Conservation (phyloP, 2,888 invertebrate genomes). For the Alloscopus bannaensis region DNA sequence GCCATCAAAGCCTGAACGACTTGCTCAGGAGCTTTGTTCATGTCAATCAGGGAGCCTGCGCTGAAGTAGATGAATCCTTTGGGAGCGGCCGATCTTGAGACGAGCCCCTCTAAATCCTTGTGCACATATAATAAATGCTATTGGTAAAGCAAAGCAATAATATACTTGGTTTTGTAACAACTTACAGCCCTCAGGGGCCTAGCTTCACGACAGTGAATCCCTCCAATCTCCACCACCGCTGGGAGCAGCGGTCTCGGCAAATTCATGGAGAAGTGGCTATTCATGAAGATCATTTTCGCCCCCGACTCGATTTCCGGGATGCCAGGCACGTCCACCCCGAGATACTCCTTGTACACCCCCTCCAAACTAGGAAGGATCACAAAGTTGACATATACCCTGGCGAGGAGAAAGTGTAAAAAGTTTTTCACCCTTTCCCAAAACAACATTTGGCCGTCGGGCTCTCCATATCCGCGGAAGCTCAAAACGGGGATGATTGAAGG, state of each 20-base stretch:
- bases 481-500: conserved; percentile 46
- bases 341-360: conserved; percentile 44
- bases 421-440: conserved; percentile 47
- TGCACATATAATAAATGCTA: background rate
- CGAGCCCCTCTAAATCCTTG: conserved; percentile 59
- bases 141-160: no score
- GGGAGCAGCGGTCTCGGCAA: conserved; percentile 70
- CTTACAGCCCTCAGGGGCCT: conserved; percentile 65
- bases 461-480: conserved; percentile 22
- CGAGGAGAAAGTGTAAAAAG: conserved; percentile 41
- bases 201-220: conserved; percentile 72
- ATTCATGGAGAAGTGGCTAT: conserved; percentile 71
- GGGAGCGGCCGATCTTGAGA: conserved; percentile 76
- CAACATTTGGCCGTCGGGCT: conserved; percentile 46
- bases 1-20: conserved; percentile 83
- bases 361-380: conserved; percentile 38
- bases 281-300: conserved; percentile 70
- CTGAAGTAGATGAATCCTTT: conserved; percentile 89
- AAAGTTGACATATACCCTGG: conserved; percentile 25
- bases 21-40: conserved; percentile 86
- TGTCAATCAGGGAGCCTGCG: conserved; percentile 89
- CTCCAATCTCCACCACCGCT: conserved; percentile 73
- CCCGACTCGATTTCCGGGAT: conserved; percentile 68
- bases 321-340: conserved; percentile 51
- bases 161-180: no score